Evolutionary conservation across 92 coral and sea anemone genomes (phyloP).

Genomic region (Bergia puertoricense): DNA sequence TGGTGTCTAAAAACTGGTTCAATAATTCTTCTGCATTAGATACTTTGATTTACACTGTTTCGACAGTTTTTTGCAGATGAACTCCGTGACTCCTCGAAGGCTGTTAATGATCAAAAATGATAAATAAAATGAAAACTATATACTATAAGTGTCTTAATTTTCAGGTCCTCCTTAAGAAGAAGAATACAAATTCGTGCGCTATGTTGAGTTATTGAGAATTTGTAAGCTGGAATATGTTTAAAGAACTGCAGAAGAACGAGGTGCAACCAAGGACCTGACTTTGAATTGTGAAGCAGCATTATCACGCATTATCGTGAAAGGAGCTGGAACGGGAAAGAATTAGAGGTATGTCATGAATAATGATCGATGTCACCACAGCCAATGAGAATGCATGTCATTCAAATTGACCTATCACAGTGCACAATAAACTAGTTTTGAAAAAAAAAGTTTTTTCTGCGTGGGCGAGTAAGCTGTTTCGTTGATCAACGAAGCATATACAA

Average conservation of each 20-base stretch:
- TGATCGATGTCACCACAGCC: not conserved
- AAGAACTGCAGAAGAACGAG: not conserved
- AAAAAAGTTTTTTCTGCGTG: too few relatives aligned
- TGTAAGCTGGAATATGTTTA: not conserved
- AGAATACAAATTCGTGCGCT: not conserved
- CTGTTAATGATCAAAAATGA: too few relatives aligned
- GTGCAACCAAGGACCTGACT: not conserved
- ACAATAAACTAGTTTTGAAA: too few relatives aligned
- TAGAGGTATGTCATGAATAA: too few relatives aligned
- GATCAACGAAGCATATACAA: not conserved
- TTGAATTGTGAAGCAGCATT: too few relatives aligned
- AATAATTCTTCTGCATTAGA: not conserved
- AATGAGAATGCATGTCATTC: not conserved
- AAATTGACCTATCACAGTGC: not conserved
- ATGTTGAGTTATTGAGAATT: not conserved
- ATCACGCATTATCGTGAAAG: too few relatives aligned
- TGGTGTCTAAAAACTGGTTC: not conserved
- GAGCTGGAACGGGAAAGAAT: too few relatives aligned
- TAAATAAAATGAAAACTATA: not conserved
- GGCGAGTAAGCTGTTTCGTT: not conserved
- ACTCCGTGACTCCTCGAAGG: not conserved
- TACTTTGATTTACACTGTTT: too few relatives aligned
- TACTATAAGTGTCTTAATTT: not conserved
- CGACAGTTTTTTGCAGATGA: not conserved
- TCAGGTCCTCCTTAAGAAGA: not conserved